These are phyloP conservation scores for Stenopsyche tienmushanensis DNA, from an alignment of 1,140 invertebrate species.

Conservation along the genomic window DNA sequence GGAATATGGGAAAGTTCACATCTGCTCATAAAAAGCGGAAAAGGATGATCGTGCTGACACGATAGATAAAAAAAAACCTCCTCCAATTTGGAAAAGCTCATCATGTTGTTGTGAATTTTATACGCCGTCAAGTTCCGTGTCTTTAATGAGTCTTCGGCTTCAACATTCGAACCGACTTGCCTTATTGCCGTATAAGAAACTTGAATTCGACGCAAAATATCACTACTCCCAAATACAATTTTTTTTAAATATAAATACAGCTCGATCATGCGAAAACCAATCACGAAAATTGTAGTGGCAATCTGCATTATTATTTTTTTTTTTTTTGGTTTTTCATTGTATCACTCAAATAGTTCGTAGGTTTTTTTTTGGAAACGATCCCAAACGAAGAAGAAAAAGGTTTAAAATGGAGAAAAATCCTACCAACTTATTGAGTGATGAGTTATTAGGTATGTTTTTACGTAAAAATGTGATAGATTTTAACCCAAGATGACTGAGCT, in stretches of 20 bases:
- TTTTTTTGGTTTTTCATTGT: neutral
- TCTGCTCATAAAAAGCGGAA: conserved; percentile 9
- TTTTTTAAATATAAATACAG: too few relatives aligned
- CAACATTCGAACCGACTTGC: neutral
- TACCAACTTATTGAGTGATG: too few relatives aligned
- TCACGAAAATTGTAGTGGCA: neutral
- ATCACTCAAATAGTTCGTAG: too few relatives aligned
- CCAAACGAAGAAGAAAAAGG: too few relatives aligned
- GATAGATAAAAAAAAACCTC: conserved; percentile 13
- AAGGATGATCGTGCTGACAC: conserved; percentile 16
- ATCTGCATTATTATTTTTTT: neutral
- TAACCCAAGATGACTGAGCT: too few relatives aligned
- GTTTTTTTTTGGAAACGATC: too few relatives aligned
- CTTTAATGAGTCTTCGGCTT: conserved; percentile 14
- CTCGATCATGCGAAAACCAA: neutral
- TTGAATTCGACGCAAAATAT: conserved; percentile 19
- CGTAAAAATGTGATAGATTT: too few relatives aligned
- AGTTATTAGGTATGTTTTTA: too few relatives aligned
- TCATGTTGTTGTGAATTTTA: conserved; percentile 14
- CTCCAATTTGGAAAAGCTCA: conserved; percentile 22
- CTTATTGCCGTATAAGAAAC: conserved; percentile 1
- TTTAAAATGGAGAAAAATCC: too few relatives aligned
- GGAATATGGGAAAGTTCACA: conserved; percentile 9
- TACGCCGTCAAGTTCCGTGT: conserved; percentile 7
- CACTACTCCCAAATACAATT: too few relatives aligned